Evolutionary conservation across 2,113 vertebrate species (phyloP), one percentile per base, ranked within the genome.

Genomic region (Serinus canaria): DNA sequence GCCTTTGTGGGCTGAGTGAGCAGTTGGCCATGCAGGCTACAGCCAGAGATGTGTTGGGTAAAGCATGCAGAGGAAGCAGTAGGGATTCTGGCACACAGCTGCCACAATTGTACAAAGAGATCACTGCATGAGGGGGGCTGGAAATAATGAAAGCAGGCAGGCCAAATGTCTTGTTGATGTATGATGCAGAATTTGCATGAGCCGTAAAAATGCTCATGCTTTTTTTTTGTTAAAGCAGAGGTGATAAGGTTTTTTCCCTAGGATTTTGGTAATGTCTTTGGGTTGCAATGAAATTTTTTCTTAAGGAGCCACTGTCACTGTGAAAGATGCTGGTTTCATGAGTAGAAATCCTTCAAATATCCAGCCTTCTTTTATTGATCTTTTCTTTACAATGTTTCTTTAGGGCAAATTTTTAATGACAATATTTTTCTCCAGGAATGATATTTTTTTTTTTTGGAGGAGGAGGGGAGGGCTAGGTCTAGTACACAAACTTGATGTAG

Each of bases 391-490:
- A 72, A 17, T 27, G 86, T 83, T 47, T 37, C 7, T 74, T 44
- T 17, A 70, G 69, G 39, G 20, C n/a, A 68, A 64, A 75, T 31
- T 22, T 55, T 83, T 81, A 19, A 28, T 63, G 69, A 43, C 74
- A 79, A 20, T 28, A 3, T 80, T 79, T 87, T 84, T 39, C 83
- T 78, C 15, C 14, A 74, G 59, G 33, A 72, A 23, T 21, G 2
- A 7, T 25, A 50, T 52, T 50, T 22, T 47, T 52, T 50, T 22
- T 47, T 72, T 14, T 31, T 37, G 10, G 15, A 17, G 11, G 15
- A 17, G 5, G 8, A 3, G 2, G 5, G 5, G 5, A 33, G 3
- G 10, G 22, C 2, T 35, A 55, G 18, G 13, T 24, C 21, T 72
- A 46, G 55, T n/a, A 53, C 25, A 75, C 12, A 68, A 78, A 70